Conservation (phyloP, 2,888 invertebrate genomes). For the Dorcus parallelipipedus region DNA sequence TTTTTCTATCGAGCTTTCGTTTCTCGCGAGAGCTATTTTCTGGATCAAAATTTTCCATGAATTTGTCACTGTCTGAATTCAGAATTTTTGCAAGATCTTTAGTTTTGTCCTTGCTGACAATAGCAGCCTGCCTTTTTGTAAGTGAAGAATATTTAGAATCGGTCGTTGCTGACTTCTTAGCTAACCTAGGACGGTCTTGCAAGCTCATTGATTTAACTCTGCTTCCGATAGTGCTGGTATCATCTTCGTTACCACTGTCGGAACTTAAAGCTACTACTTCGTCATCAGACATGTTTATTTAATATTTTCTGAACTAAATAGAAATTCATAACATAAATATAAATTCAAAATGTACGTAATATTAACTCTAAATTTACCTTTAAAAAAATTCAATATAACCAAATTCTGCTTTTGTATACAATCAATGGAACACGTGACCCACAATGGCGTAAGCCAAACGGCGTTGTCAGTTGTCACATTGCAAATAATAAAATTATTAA, state of each 20-base stretch:
- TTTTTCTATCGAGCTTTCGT: conserved; percentile 69
- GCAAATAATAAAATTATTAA: too few relatives aligned
- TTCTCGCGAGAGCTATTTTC: conserved; percentile 75
- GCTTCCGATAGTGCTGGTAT: neutral
- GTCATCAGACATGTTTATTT: too few relatives aligned
- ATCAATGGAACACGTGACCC: too few relatives aligned
- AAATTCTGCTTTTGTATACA: too few relatives aligned
- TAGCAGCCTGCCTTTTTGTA: conserved; percentile 22
- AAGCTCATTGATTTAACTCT: conserved; percentile 6
- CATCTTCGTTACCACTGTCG: neutral
- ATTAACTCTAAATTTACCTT: too few relatives aligned
- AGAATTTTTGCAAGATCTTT: conserved; percentile 11
- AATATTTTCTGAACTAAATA: too few relatives aligned
- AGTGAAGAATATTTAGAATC: conserved; percentile 12
- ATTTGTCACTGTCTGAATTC: conserved; percentile 30
- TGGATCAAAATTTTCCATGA: conserved; percentile 68
- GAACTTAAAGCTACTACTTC: too few relatives aligned
- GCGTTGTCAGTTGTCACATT: too few relatives aligned
- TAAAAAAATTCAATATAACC: too few relatives aligned
- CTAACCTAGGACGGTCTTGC: conserved; percentile 18
- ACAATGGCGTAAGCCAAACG: too few relatives aligned
- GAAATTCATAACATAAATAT: too few relatives aligned
- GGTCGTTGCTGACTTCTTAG: conserved; percentile 22
- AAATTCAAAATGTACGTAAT: too few relatives aligned
- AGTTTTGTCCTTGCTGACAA: conserved; percentile 20